Percentiles rank a stretch among this genome's conserved stretches.
These are phyloP conservation scores for Oasisia sp. DNA, from an alignment of 2,888 invertebrate species.

Conservation along the genomic window DNA sequence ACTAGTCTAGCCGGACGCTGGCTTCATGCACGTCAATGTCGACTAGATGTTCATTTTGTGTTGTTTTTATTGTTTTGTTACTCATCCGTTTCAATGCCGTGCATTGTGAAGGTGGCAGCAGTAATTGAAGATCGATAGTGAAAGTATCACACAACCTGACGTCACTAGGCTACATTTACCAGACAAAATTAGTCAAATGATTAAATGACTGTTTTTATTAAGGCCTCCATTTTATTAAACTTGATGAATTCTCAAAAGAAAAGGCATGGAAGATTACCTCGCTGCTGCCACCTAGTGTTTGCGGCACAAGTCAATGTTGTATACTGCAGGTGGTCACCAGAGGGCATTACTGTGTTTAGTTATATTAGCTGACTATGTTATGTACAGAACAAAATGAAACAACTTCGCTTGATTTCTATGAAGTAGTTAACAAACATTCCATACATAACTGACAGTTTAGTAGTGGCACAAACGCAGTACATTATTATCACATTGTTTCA, in stretches of 20 bases:
- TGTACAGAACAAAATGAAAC: neutral
- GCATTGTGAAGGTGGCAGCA: neutral
- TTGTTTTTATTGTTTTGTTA: slow-evolving; percentile 17
- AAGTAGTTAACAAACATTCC: neutral
- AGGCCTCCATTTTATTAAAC: neutral
- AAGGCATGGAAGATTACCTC: neutral
- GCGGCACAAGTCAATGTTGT: neutral
- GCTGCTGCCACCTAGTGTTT: slow-evolving; percentile 13
- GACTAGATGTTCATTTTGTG: neutral
- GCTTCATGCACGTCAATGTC: no score
- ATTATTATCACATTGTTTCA: neutral
- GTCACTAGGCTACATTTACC: neutral
- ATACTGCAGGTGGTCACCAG: neutral
- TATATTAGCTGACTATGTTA: neutral
- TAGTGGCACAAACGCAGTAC: neutral
- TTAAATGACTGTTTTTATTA: no score
- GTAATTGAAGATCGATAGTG: neutral
- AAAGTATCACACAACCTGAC: neutral
- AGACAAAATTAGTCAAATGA: neutral
- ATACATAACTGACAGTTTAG: neutral
- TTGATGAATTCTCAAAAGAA: neutral
- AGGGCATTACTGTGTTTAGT: slow-evolving; percentile 1
- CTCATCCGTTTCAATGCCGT: neutral
- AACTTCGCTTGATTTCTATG: neutral
- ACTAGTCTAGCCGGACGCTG: neutral